Percentiles rank a stretch among this genome's conserved stretches.
Conservation (phyloP, 64 coral and sea anemone species). For the Stichodactyla mertensii region DNA sequence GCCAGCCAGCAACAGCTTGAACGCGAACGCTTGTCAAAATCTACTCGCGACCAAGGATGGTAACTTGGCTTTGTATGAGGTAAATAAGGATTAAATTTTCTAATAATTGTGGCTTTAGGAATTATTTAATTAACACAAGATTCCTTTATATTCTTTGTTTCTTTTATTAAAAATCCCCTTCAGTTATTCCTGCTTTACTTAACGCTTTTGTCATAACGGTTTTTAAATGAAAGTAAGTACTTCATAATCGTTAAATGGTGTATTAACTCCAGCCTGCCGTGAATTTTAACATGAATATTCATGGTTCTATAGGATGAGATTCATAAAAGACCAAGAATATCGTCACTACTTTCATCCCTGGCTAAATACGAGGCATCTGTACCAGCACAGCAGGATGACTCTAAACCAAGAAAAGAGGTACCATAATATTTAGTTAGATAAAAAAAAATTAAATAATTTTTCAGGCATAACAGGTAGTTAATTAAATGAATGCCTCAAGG, state of each 20-base stretch:
- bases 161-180: background rate
- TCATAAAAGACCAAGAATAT: constrained; percentile 74
- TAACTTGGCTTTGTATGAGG: constrained; percentile 89
- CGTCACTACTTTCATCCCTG: constrained; percentile 57
- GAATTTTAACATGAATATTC: background rate
- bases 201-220: background rate
- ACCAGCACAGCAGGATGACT: constrained; percentile 56
- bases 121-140: background rate
- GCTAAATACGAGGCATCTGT: constrained; percentile 80
- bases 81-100: constrained; percentile 14
- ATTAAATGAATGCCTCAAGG: no score
- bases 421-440: background rate
- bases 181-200: no score
- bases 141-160: background rate
- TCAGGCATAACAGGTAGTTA: no score
- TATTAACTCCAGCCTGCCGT: background rate
- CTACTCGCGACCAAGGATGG: constrained; percentile 45
- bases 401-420: constrained; percentile 5
- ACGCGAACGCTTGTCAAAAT: constrained; percentile 21
- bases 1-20: background rate
- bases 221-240: background rate
- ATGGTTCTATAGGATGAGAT: constrained; percentile 65
- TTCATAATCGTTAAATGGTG: background rate
- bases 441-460: no score
- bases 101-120: background rate